Evolutionary conservation across 2,113 vertebrate genomes (phyloP).

Genomic region (Zosterops borbonicus): DNA sequence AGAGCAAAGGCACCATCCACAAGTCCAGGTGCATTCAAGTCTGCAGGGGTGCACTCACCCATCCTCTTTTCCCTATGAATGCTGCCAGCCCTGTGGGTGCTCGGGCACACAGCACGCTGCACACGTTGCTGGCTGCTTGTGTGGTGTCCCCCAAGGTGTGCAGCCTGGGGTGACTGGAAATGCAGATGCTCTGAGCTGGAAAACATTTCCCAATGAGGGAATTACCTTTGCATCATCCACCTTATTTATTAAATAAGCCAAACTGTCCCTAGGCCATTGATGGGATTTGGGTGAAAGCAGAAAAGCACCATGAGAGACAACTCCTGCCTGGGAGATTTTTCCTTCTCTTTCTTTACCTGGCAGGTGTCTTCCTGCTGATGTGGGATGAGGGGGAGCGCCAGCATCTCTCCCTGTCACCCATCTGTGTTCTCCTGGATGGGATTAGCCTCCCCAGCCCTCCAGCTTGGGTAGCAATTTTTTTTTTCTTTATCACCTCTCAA

Average conservation of each 20-base stretch:
- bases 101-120: neutral
- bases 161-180: neutral
- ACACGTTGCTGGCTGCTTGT: rapidly evolving
- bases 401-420: neutral
- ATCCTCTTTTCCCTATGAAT: neutral
- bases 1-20: neutral
- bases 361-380: neutral
- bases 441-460: neutral
- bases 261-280: neutral
- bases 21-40: neutral
- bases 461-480: neutral
- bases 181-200: neutral
- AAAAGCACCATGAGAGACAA: neutral
- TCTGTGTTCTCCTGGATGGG: neutral
- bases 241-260: neutral
- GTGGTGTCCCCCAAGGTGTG: neutral
- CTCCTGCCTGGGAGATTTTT: neutral
- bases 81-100: neutral
- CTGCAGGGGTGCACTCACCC: neutral
- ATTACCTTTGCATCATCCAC: neutral
- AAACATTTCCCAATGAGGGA: neutral
- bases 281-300: neutral
- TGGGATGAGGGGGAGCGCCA: neutral
- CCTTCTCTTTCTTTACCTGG: neutral
- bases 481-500: neutral